Conservation (phyloP, 2,113 vertebrate genomes). For the Phalacrocorax aristotelis region DNA sequence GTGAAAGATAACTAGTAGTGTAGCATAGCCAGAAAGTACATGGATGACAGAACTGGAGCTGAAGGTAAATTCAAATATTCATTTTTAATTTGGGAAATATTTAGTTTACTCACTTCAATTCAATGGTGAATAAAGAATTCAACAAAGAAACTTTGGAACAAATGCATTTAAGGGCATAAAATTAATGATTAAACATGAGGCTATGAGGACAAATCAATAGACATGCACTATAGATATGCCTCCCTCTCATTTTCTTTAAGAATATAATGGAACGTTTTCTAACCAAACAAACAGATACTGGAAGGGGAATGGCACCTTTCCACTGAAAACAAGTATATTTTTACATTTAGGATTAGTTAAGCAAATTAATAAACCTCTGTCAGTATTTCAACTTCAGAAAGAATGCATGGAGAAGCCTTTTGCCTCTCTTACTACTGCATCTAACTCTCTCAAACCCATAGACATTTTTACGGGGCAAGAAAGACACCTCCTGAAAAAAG, state of each 20-base stretch:
- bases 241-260: not conserved
- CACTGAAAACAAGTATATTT: not conserved
- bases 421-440: not conserved
- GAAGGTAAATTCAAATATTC: not conserved
- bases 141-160: not conserved
- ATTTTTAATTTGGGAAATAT: slow-evolving; percentile 12
- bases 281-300: not conserved
- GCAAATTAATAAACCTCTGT: not conserved
- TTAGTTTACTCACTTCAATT: not conserved
- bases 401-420: not conserved
- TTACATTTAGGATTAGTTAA: not conserved
- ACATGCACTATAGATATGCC: not conserved
- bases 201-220: not conserved
- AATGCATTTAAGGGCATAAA: not conserved
- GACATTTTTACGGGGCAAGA: not conserved
- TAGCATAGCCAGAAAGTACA: not conserved
- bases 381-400: not conserved
- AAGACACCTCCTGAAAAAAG: not conserved
- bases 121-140: not conserved
- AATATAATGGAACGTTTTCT: not conserved
- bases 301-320: not conserved
- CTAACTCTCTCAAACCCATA: not conserved
- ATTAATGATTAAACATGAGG: not conserved
- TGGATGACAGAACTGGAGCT: not conserved
- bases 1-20: not conserved